Evolutionary conservation across 2,113 vertebrate genomes (phyloP).

Genomic region (Myrmophylax atrothorax): DNA sequence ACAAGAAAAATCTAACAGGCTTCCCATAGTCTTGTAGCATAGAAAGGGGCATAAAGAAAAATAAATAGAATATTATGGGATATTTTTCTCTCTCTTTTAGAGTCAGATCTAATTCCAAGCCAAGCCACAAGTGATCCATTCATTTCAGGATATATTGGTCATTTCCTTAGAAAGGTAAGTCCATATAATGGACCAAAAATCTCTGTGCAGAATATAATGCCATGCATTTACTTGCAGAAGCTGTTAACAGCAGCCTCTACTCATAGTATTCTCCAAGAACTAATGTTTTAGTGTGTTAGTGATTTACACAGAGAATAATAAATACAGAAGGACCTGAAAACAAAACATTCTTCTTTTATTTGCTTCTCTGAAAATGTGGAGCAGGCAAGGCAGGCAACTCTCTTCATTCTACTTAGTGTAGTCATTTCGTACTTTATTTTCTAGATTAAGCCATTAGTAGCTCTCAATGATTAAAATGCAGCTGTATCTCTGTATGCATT

Average conservation of each 20-base stretch:
- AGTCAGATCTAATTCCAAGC: not conserved
- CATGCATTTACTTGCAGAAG: not conserved
- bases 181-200: not conserved
- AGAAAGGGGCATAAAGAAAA: not conserved
- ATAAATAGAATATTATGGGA: not conserved
- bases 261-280: not conserved
- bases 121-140: not conserved
- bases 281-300: not conserved
- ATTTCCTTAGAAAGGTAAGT: not conserved
- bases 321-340: not conserved
- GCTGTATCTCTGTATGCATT: not conserved
- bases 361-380: not conserved
- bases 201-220: not conserved
- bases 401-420: not conserved
- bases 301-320: not conserved
- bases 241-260: not conserved
- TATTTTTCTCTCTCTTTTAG: not conserved
- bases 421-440: not conserved
- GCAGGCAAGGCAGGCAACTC: not conserved
- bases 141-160: not conserved
- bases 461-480: not conserved
- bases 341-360: not conserved
- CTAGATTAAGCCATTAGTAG: not conserved
- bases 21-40: not conserved
- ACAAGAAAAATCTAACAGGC: not conserved